Evolutionary conservation across 2,888 invertebrate species (phyloP), one percentile per base, ranked within the genome.

Genomic region (Epiblema foenella): DNA sequence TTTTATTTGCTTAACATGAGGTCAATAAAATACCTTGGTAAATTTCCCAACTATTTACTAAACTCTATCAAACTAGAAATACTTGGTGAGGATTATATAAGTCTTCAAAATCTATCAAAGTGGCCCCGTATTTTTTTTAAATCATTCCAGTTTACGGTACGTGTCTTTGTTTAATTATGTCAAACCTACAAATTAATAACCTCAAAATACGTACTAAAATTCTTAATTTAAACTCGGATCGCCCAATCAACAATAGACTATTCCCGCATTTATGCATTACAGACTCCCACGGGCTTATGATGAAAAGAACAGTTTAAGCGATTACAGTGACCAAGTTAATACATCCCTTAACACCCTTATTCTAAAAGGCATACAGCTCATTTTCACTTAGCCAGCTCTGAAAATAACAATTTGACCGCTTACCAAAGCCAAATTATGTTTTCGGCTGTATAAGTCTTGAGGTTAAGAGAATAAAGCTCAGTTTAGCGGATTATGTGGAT

Each of bases 241-340:
- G 46, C 39, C 65, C 65, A 56, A 70, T 70, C 70, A 66, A 54
- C 70, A 66, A 3, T 24, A 24, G 2, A 24, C 54, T 56, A 70
- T 54, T 49, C 59, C 58, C 70, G 33, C 65, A 70, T 70, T 70
- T 65, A 70, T 70, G 65, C 59, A 65, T 69, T 54, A 66, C 54
- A 66, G 54, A 46, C 52, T 70, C 70, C 70, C 58, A 59, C 37
- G 64, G 56, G 69, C 51, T 69, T 66, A 62, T 64, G 57, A 74
- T 71, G 68, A 71, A 74, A 73, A 71, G 71, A 71, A 71, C 73
- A 74, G 68, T 73, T 68, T 68, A 66, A 68, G 65, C 68, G 57
- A 62, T 65, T 62, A 71, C 62, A 37, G 49, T 10, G 12, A 20
- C 59, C 46, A 66, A 17, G n/a, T 11, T 54, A 20, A 17, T 54